phyloP scores from a whole-genome alignment of 2,888 invertebrate genomes.

The Reticulitermes lucifugus region DNA sequence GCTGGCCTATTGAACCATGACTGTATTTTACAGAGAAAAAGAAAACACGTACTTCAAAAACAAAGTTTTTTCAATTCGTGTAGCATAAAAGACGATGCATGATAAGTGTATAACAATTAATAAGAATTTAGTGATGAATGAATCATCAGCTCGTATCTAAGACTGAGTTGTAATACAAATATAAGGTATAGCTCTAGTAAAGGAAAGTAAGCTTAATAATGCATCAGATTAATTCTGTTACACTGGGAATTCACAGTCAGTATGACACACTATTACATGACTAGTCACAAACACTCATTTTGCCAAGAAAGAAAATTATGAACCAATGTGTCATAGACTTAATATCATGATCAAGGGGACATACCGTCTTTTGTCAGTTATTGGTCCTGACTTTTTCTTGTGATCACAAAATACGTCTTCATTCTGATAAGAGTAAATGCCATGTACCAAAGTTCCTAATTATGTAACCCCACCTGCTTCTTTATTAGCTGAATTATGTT shows the following conservation, averaged over 20 bases:
- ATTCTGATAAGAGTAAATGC: background rate
- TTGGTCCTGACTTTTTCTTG: background rate
- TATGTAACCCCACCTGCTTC: background rate
- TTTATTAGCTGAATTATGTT: background rate
- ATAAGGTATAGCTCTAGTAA: background rate
- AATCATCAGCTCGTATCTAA: background rate
- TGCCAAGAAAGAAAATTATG: background rate
- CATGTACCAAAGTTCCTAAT: background rate
- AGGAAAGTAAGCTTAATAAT: background rate
- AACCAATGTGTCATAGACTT: background rate
- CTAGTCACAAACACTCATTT: background rate
- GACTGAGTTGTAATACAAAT: background rate
- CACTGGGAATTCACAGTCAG: slow-evolving; percentile 10
- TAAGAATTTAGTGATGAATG: background rate
- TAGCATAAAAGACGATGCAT: too few species aligned
- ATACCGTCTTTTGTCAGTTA: background rate
- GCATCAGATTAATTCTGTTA: background rate
- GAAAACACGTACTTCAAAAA: too few species aligned
- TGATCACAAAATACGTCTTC: background rate
- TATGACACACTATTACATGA: background rate
- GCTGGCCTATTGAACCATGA: too few species aligned
- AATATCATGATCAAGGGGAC: background rate
- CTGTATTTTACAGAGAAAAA: too few species aligned
- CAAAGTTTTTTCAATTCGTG: too few species aligned
- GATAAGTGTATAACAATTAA: too few species aligned